These are phyloP conservation scores for Empidonax traillii DNA, from an alignment of 2,113 vertebrate species.

Conservation along the genomic window DNA sequence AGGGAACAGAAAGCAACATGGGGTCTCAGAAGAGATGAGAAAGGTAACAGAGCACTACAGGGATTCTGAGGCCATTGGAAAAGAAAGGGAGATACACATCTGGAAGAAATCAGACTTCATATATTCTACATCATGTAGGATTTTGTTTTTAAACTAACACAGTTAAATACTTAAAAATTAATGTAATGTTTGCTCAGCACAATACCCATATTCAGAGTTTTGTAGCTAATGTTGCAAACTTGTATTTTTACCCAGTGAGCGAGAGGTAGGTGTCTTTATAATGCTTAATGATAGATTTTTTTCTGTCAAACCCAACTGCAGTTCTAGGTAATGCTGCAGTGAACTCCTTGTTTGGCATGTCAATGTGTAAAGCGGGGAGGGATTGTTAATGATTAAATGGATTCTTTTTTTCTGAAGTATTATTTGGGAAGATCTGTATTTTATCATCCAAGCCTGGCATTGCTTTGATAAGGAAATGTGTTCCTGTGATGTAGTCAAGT, in stretches of 20 bases:
- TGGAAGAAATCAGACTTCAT: not conserved
- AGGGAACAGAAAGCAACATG: not conserved
- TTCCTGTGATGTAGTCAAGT: not conserved
- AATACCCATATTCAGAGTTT: not conserved
- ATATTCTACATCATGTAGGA: not conserved
- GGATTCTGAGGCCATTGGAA: not conserved
- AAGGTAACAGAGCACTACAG: not conserved
- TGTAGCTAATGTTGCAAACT: not conserved
- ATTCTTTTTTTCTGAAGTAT: not conserved
- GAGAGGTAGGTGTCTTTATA: not conserved
- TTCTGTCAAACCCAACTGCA: not conserved
- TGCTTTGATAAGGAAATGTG: not conserved
- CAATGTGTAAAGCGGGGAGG: not conserved
- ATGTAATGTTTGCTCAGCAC: not conserved
- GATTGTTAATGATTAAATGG: not conserved
- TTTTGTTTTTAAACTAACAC: not conserved
- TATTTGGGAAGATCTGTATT: not conserved
- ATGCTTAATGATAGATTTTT: not conserved
- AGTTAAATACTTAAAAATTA: not conserved
- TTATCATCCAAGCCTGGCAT: not conserved
- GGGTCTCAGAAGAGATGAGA: accelerated
- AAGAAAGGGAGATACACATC: not conserved
- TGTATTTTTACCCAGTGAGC: not conserved
- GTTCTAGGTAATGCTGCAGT: not conserved
- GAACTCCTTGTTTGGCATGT: not conserved